Evolutionary conservation across 2,888 invertebrate genomes (phyloP), one percentile per base, ranked within the genome.

Genomic region (Strigamia crassipes): DNA sequence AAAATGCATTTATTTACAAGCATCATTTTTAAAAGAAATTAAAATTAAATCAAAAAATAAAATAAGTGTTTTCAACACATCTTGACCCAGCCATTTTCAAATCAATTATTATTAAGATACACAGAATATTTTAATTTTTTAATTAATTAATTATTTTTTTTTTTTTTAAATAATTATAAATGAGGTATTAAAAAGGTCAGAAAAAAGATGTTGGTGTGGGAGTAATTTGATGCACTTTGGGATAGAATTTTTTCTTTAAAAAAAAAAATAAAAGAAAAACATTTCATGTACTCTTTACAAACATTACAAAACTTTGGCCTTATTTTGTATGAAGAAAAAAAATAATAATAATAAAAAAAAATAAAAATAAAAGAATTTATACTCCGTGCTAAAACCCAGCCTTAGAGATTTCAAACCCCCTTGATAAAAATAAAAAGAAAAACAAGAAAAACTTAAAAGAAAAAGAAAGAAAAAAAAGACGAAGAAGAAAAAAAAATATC

Each of bases 241-340:
- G 73, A 73, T 73, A 73, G 27, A 73, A 51, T 51, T 15, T 31
- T 61, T 73, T 31, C 3, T 27, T 27, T 27, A 73, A n/a, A n/a
- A n/a, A n/a, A n/a, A n/a, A n/a, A n/a, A n/a, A n/a, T n/a, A n/a
- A n/a, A n/a, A n/a, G n/a, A n/a, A n/a, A n/a, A 31, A 73, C 31
- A 73, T 73, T 31, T 73, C 73, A 73, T 73, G 73, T 31, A 73
- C 31, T 73, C 31, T 27, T 73, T 73, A 31, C 31, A 73, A 73
- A 73, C 27, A 73, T 73, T 73, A 73, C 73, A 73, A 73, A 73
- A 73, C 73, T 73, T 73, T 73, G 73, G 73, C 73, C 73, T 73
- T 73, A 31, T 73, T 66, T 23, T 23, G 73, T 31, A 73, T 31
- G 23, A 12, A 31, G 13, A 15, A 73, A 13, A 27, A 2, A 27